These are phyloP conservation scores for Crocallis elinguaria DNA, from an alignment of 2,888 invertebrate species.

Conservation along the genomic window DNA sequence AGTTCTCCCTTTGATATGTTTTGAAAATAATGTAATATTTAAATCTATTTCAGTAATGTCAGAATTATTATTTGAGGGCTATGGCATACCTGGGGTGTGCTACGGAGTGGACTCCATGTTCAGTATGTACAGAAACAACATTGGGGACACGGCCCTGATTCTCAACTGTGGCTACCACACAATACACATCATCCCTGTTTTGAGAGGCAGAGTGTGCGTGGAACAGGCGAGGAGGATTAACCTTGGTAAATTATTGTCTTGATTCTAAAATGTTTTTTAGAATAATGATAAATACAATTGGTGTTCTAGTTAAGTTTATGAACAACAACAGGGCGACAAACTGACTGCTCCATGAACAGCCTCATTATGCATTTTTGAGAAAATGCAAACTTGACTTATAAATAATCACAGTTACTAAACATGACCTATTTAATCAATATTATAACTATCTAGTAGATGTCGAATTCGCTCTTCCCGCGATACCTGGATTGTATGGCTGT, in stretches of 20 bases:
- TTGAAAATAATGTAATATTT: too few species aligned
- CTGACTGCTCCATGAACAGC: too few species aligned
- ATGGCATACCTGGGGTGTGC: slow-evolving; percentile 92
- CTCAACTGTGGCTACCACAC: slow-evolving; percentile 95
- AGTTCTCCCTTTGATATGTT: too few species aligned
- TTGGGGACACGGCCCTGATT: slow-evolving; percentile 88
- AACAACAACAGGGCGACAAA: too few species aligned
- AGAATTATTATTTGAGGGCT: slow-evolving; percentile 96
- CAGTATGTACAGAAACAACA: slow-evolving; percentile 87
- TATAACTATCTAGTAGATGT: too few species aligned
- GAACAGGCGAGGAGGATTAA: slow-evolving; percentile 92
- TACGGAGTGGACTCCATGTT: slow-evolving; percentile 95
- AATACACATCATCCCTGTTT: slow-evolving; percentile 93
- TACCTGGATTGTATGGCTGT: too few species aligned
- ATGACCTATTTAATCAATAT: too few species aligned
- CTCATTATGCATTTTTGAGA: too few species aligned
- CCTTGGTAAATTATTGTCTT: slow-evolving; percentile 82
- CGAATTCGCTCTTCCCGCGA: too few species aligned
- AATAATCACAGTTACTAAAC: too few species aligned
- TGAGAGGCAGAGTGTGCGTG: slow-evolving; percentile 88
- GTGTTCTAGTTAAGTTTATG: too few species aligned
- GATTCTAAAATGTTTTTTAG: background rate
- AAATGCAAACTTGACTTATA: too few species aligned
- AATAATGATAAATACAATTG: background rate
- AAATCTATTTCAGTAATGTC: slow-evolving; percentile 91